phyloP scores from a whole-genome alignment of 64 coral and sea anemone species.

The Actinia tenebrosa region DNA sequence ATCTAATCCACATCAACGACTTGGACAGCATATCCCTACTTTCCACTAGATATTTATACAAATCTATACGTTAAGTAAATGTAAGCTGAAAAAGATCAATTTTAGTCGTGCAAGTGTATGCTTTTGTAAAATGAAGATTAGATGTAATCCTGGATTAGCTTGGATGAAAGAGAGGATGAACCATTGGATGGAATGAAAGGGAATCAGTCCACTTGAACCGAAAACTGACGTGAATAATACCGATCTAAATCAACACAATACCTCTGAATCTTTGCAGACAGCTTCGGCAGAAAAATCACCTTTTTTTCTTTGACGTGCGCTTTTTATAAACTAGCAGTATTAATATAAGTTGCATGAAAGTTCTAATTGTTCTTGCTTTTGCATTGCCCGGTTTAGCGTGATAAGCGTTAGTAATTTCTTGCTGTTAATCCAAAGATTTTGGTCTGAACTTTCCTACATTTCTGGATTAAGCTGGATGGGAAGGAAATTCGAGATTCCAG shows the following conservation, averaged over 20 bases:
- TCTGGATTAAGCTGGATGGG: background rate
- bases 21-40: background rate
- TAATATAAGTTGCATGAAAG: background rate
- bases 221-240: background rate
- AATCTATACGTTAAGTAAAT: constrained; percentile 1
- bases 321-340: background rate
- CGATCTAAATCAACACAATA: background rate
- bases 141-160: constrained; percentile 7
- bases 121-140: constrained; percentile 1
- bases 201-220: background rate
- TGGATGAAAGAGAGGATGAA: background rate
- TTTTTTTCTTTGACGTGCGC: background rate
- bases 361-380: background rate
- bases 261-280: background rate
- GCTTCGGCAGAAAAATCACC: background rate
- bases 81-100: constrained; percentile 4
- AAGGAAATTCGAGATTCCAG: background rate
- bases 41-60: background rate
- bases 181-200: background rate
- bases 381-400: background rate
- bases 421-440: background rate
- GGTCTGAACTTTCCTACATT: background rate
- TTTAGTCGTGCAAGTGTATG: background rate
- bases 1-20: background rate
- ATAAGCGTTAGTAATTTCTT: background rate